Evolutionary conservation across 2,888 invertebrate genomes (phyloP), one percentile per base, ranked within the genome.

Genomic region (Crepidodera aurea): DNA sequence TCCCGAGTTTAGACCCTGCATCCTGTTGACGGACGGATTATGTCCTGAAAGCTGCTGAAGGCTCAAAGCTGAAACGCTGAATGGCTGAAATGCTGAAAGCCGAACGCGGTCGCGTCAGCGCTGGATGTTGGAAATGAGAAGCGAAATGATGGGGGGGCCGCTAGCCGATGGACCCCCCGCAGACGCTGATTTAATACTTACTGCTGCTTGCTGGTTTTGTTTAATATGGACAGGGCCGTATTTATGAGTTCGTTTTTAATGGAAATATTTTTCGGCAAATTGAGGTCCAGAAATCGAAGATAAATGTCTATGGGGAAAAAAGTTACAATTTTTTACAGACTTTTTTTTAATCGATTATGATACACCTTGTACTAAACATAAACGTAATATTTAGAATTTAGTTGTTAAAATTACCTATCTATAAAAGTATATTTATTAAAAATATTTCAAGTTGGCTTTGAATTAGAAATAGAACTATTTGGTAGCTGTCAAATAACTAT

Each of bases 21-120:
- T 77, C 75, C 74, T 77, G 75, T 76, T 77, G 77, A 76, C 77
- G 76, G 71, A 75, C 70, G 76, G 76, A 76, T 77, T 76, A 77
- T 64, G 66, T 69, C 72, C 48, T 25, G 27, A 29, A 48, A 48
- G 48, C 48, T 48, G 27, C 5, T 12, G 46, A 46, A 46, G 19
- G 46, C 29, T 40, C 40, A 34, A 34, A 34, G 34, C 16, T 72
- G 75, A 74, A 75, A 73, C 37, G 57, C 39, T 48, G 57, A 48
- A 56, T 25, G 18, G 46, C 25, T 73, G 75, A 74, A 75, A 73
- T 16, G 48, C 48, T 39, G 57, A 50, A 56, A 18, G 54, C 18
- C 18, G 42, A 54, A 40, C 53, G 40, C 16, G 53, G 53, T 51
- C 44, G 69, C 65, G 53, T 53, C 58, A 65, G 48, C 66, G 5